These are phyloP conservation scores for Batillaria attramentaria DNA, from an alignment of 1,140 invertebrate species.

Conservation along the genomic window DNA sequence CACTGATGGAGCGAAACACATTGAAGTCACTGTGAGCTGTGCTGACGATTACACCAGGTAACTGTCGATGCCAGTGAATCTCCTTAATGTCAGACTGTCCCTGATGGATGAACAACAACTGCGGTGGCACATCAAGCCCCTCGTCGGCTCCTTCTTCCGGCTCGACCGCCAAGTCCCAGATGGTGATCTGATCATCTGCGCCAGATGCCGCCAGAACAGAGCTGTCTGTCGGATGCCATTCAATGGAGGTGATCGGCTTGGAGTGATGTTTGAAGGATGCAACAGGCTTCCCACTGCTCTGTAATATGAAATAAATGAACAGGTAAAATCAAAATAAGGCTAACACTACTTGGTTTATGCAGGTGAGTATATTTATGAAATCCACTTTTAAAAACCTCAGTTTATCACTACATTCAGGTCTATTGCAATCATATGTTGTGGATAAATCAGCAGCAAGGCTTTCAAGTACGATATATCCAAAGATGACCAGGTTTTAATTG, in stretches of 20 bases:
- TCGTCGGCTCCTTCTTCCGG: slow-evolving; percentile 77
- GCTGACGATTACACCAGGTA: slow-evolving; percentile 93
- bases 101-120: slow-evolving; percentile 98
- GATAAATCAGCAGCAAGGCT: no score
- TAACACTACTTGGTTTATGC: background rate
- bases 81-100: slow-evolving; percentile 99
- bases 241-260: slow-evolving; percentile 92
- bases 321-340: background rate
- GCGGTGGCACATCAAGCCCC: slow-evolving; percentile 86
- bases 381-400: no score
- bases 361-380: no score
- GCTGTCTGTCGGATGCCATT: slow-evolving; percentile 95
- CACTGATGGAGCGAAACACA: slow-evolving; percentile 98
- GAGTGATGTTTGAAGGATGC: slow-evolving; percentile 95
- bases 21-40: slow-evolving; percentile 97
- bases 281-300: slow-evolving; percentile 80
- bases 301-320: slow-evolving; percentile 36
- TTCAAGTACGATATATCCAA: no score
- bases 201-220: slow-evolving; percentile 95
- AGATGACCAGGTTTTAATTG: no score
- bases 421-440: no score
- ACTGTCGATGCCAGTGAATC: slow-evolving; percentile 97
- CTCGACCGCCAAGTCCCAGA: slow-evolving; percentile 98
- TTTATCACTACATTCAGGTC: no score
- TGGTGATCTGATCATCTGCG: slow-evolving; percentile 95